These are phyloP conservation scores for Alloplasta piceator DNA, from an alignment of 2,888 invertebrate species.

Conservation along the genomic window DNA sequence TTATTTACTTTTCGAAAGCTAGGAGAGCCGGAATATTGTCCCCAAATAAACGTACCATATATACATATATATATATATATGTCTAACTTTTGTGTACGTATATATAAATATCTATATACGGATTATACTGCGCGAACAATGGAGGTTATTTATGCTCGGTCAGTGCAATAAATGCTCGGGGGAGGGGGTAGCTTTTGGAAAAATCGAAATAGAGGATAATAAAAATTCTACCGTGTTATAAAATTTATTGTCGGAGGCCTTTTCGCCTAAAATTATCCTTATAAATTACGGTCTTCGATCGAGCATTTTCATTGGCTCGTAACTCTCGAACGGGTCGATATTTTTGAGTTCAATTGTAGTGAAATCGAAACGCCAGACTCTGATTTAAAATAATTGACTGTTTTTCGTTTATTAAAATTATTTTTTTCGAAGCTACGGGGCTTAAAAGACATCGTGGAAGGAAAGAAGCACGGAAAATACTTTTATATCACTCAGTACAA, in stretches of 20 bases:
- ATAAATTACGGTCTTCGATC: conserved; percentile 10
- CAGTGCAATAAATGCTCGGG: conserved; percentile 50
- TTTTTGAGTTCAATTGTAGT: conserved; percentile 5
- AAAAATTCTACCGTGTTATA: conserved; percentile 52
- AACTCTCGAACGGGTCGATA: not conserved
- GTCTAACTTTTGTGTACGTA: not conserved
- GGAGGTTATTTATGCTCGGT: conserved; percentile 44
- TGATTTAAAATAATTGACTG: no score
- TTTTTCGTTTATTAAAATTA: no score
- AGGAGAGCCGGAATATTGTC: not conserved
- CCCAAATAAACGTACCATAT: not conserved
- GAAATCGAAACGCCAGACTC: no score
- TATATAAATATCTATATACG: not conserved
- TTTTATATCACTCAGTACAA: no score
- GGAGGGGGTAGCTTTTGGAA: conserved; percentile 45
- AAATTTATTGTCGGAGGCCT: conserved; percentile 47
- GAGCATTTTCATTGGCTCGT: no score
- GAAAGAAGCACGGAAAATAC: no score
- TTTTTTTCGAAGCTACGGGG: no score
- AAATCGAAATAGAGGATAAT: conserved; percentile 1
- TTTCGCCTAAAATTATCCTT: conserved; percentile 41
- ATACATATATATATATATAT: not conserved
- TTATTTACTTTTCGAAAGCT: no score
- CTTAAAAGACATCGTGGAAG: no score
- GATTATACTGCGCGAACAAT: no score